Conservation (phyloP, 2,888 invertebrate species). For the Limnephilus rhombicus region DNA sequence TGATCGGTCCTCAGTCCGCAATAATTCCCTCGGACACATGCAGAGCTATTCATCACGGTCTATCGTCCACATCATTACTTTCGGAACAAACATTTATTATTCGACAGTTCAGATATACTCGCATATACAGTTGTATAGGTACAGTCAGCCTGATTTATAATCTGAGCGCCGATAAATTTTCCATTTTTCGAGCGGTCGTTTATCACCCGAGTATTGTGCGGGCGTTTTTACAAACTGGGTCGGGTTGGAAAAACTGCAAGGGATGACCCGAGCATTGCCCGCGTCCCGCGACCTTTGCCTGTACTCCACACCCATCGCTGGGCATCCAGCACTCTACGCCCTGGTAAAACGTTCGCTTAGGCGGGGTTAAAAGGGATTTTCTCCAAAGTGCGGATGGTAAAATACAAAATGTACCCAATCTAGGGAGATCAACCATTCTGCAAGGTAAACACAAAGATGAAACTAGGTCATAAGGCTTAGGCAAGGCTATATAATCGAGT, state of each 20-base stretch:
- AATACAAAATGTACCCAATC: conserved; percentile 45
- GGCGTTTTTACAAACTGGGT: conserved; percentile 41
- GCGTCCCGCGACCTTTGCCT: background rate
- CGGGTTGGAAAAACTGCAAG: conserved; percentile 39
- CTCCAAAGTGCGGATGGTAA: conserved; percentile 53
- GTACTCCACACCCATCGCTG: background rate
- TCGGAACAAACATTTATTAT: conserved; percentile 59
- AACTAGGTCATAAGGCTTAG: conserved; percentile 4
- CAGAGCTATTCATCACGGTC: conserved; percentile 45
- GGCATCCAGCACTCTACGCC: background rate
- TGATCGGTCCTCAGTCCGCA: conserved; percentile 19
- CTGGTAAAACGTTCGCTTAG: conserved; percentile 12
- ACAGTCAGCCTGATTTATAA: conserved; percentile 44
- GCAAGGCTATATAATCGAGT: background rate
- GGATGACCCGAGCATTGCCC: background rate
- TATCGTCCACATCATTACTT: conserved; percentile 53
- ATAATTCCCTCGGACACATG: conserved; percentile 42
- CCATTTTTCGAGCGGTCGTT: conserved; percentile 37
- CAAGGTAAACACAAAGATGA: background rate
- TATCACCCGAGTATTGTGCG: conserved; percentile 28
- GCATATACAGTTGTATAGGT: background rate
- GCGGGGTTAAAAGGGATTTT: conserved; percentile 54
- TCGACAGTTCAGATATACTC: conserved; percentile 42
- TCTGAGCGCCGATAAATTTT: conserved; percentile 54
- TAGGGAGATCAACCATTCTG: background rate